Percentiles rank a stretch among this genome's conserved stretches.
phyloP scores from a whole-genome alignment of 2,888 invertebrate species.

The Synergus laeviventris region DNA sequence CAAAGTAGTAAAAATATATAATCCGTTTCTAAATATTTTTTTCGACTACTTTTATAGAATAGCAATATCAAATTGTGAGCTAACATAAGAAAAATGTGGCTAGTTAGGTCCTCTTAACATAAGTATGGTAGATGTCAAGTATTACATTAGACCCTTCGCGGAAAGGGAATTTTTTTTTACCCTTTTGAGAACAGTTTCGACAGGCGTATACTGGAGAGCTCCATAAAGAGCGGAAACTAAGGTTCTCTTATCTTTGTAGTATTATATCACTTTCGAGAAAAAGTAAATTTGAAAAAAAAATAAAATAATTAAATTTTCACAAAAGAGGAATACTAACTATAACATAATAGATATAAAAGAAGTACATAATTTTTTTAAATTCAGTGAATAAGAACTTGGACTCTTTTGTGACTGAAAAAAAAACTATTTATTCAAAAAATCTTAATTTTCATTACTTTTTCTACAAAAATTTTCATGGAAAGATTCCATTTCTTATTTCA shows the following conservation, averaged over 20 bases:
- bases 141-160: background rate
- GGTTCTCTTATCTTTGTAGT: conserved; percentile 7
- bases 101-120: conserved; percentile 8
- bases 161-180: conserved; percentile 16
- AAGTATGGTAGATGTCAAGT: conserved; percentile 3
- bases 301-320: no score
- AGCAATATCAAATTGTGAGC: background rate
- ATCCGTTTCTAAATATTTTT: background rate
- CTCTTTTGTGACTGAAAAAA: no score
- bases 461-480: no score
- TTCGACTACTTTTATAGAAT: background rate
- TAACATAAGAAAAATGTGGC: conserved; percentile 6
- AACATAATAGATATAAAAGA: no score
- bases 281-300: no score
- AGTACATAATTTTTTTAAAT: no score
- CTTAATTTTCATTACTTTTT: no score
- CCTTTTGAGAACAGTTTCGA: conserved; percentile 29
- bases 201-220: conserved; percentile 11
- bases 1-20: background rate
- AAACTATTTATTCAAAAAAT: no score
- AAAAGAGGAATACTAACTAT: no score
- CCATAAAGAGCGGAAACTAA: conserved; percentile 10
- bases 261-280: no score
- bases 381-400: no score
- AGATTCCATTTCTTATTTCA: no score